Base-by-base conservation (phyloP, 2,113 vertebrate species). In the Lagopus muta region DNA sequence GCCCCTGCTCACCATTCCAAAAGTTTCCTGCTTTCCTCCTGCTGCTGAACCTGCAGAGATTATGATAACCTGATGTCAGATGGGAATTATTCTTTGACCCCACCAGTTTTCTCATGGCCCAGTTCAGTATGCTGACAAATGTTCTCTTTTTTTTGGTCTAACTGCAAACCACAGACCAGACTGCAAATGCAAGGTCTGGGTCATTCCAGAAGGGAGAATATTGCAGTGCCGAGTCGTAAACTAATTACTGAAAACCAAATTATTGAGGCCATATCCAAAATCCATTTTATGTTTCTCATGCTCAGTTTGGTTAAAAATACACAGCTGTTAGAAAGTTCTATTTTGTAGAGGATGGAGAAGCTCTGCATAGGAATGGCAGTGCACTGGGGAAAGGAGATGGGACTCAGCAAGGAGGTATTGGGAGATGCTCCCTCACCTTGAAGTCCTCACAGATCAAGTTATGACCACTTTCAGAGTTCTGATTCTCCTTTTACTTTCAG, bases 401-500 rank as follows among this genome's bases (percentile, higher is more conserved):
- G 17, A 22, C 55, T 34, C 71, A n/a, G 4, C 0, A 1, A 9
- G 21, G 18, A 86, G 15, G 15, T 69, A 32, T 36, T n/a, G 22
- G 27, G 57, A 61, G 19, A 10, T 0, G 5, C 28, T 47, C 43
- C 36, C 36, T 70, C 0, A 0, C 38, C 65, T 58, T 0, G 0
- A n/a, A 36, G 30, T 10, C 43, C 84, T 73, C 30, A 28, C 7
- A 25, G 12, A 20, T 15, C 19, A 20, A 2, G 0, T 67, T 34
- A 13, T 1, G 52, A 40, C 48, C 10, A 3, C 1, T 79, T 79
- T 43, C 70, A 75, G 77, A 90, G 47, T 66, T 72, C 58, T 82
- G 43, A 19, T 19, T 66, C 40, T 80, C 30, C 48, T 88, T 32
- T 70, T 14, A 4, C 45, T 77, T 64, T 34, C 75, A 82, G 75